phyloP scores from a whole-genome alignment of 1,140 invertebrate species.

The Heliconius hewitsoni region DNA sequence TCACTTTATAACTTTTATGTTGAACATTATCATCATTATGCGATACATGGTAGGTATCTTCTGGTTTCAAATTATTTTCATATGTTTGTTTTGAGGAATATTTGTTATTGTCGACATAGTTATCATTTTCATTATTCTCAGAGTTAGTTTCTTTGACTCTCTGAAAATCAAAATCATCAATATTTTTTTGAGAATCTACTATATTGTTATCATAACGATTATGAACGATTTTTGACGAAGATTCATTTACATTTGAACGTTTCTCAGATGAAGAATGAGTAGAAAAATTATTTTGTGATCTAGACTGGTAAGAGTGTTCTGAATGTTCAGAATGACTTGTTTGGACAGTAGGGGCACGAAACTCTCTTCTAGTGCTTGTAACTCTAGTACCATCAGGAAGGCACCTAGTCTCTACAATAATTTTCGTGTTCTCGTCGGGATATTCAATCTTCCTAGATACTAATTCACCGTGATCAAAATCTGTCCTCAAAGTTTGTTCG shows the following conservation, averaged over 20 bases:
- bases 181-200: constrained; percentile 63
- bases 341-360: constrained; percentile 70
- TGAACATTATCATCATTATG: constrained; percentile 19
- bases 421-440: constrained; percentile 84
- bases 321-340: constrained; percentile 54
- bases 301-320: constrained; percentile 54
- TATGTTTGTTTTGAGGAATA: constrained; percentile 3
- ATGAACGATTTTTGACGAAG: constrained; percentile 52
- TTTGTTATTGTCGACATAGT: constrained; percentile 27
- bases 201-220: constrained; percentile 58
- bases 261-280: constrained; percentile 51
- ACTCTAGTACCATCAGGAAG: constrained; percentile 85
- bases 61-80: constrained; percentile 23
- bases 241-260: constrained; percentile 51
- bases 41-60: not conserved
- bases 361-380: constrained; percentile 84
- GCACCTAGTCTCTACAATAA: constrained; percentile 84
- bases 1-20: not conserved
- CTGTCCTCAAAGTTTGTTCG: constrained; percentile 53
- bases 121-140: constrained; percentile 37
- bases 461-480: constrained; percentile 67
- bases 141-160: constrained; percentile 43
- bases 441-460: constrained; percentile 83
- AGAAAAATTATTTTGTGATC: constrained; percentile 60
- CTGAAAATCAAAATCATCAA: constrained; percentile 68